Evolutionary conservation across 2,888 invertebrate genomes (phyloP), one percentile per base, ranked within the genome.

Genomic region (Drosophila formosana): DNA sequence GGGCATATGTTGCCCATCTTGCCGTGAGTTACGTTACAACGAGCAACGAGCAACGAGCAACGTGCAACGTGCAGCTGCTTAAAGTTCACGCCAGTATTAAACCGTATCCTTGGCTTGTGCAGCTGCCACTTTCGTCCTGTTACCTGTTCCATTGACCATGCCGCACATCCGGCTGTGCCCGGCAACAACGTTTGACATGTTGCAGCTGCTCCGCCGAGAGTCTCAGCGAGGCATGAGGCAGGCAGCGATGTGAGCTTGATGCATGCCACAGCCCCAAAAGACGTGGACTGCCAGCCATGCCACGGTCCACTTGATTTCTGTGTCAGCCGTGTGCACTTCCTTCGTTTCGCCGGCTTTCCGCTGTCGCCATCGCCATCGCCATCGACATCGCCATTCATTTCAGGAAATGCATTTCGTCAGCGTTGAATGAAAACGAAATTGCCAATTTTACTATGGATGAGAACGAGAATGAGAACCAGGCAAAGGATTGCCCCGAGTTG

Each of bases 351-450:
- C 47, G 56, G 55, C 73, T 52, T 37, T 49, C 65, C 64, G 43
- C 26, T 66, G 77, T 66, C 72, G 66, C 72, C 75, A 71, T 77
- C 18, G 18, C 18, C 1, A 18, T 18, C 18, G 18, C 18, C 18
- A 18, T 18, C 64, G 43, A 23, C 65, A 74, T 66, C 72, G 66
- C 72, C 75, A 71, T 77, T 72, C 66, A 75, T 87, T 84, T 66
- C 84, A 72, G 88, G 88, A 88, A 88, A 86, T 86, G 82, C 80
- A 83, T 82, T 88, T 85, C 89, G 79, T 88, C 86, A 82, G 74
- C 68, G 72, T 67, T 83, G 73, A 84, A 80, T 85, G 85, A 87
- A 89, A 89, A 78, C 71, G 80, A 89, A 89, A 89, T 89, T 89
- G 90, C 72, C 88, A 89, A 89, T 89, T 89, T 82, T 68, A 68